Evolutionary conservation across 2,113 vertebrate genomes (phyloP), one percentile per base, ranked within the genome.

Genomic region (Hyperopisus bebe): DNA sequence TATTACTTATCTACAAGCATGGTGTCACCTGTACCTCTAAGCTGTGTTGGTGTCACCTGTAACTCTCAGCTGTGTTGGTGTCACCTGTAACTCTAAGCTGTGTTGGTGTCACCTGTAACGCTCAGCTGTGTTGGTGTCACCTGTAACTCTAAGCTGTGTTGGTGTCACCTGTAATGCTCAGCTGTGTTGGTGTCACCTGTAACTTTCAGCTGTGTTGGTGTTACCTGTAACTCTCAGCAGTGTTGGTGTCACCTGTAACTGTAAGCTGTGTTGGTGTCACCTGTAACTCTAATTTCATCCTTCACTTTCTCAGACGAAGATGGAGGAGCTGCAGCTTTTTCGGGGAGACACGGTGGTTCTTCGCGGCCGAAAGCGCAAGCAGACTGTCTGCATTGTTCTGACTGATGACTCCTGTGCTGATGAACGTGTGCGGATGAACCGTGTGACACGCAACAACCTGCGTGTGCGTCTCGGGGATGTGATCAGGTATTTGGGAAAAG

Each of bases 301-400:
- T 62, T 50, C 47, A 21, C 9, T 10, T 0, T 35, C 55, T 19
- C 91, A 94, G 94, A 90, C 51, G 0, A 95, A 95, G 89, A 95
- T 94, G 92, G 94, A 94, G 88, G 93, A 94, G 90, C 91, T 95
- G 88, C 93, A 94, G 91, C 87, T 95, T 74, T 95, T 95, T 86
- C 93, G 94, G 0, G 94, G 94, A 0, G 94, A 95, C 91, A 94
- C 94, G 0, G 94, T 95, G 88, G 88, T 95, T 39, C 86, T 95
- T 83, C 94, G 94, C 3, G 94, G 94, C 9, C 92, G 91, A 58
- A 95, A 95, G 55, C 90, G 94, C 0, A 87, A 92, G 9, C 92
- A 95, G 91, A 94, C 94, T 0, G 94, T 95, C 35, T 95, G 94
- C 83, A 94, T 94, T 8, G 93, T 94, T 8, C 92, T 95, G 48